phyloP scores from a whole-genome alignment of 2,797 vertebrate genomes.

The Myioborus miniatus region DNA sequence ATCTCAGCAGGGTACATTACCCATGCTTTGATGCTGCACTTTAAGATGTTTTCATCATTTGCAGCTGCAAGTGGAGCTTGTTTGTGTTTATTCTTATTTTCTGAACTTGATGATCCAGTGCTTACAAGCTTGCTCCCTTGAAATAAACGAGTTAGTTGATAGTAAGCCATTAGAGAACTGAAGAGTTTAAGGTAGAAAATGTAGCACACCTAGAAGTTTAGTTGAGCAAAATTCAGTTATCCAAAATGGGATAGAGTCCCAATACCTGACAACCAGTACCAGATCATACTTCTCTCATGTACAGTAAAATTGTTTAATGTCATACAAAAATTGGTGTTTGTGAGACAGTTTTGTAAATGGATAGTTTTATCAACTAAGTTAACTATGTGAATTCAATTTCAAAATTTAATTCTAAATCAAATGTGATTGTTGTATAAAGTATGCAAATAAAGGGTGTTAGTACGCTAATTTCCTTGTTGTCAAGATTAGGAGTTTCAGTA shows the following conservation, averaged over 20 bases:
- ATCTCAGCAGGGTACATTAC: not conserved
- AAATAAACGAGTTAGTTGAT: not conserved
- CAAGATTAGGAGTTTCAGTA: not conserved
- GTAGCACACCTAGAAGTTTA: not conserved
- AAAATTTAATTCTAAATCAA: not conserved
- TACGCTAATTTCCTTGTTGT: not conserved
- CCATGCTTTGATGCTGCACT: not conserved
- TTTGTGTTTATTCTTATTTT: not conserved
- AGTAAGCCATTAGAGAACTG: not conserved
- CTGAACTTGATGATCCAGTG: not conserved
- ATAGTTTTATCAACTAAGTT: not conserved
- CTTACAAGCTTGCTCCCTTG: not conserved
- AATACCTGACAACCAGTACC: not conserved
- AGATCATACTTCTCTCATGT: not conserved
- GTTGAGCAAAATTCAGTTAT: not conserved
- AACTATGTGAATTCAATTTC: not conserved
- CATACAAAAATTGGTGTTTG: not conserved
- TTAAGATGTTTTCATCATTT: not conserved
- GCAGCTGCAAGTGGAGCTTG: not conserved
- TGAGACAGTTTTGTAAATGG: not conserved
- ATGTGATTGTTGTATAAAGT: not conserved
- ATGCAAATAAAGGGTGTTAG: not conserved
- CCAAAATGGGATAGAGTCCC: not conserved
- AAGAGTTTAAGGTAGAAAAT: not conserved
- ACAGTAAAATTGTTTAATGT: not conserved